Percentiles rank a stretch among this genome's conserved stretches.
These are phyloP conservation scores for Drosophila fulvimacula DNA, from an alignment of 2,888 invertebrate genomes.

Conservation along the genomic window DNA sequence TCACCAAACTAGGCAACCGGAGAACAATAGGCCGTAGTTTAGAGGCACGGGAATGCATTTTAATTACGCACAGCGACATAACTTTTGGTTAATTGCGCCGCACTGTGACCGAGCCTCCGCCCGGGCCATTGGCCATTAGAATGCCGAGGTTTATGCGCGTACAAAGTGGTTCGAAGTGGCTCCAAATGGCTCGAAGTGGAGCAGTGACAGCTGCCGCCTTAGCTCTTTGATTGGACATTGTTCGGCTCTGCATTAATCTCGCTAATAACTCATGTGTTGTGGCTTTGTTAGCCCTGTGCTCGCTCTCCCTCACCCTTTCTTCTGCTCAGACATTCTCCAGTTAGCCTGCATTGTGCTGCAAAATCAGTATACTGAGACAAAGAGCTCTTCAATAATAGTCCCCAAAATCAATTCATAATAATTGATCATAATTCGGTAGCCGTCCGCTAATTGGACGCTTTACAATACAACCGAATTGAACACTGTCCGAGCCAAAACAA, in stretches of 20 bases:
- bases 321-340: slow-evolving; percentile 12
- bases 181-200: slow-evolving; percentile 43
- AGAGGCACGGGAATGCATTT: slow-evolving; percentile 58
- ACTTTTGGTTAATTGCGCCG: slow-evolving; percentile 62
- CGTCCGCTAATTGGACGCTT: slow-evolving; percentile 76
- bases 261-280: slow-evolving; percentile 49
- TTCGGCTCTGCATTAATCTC: slow-evolving; percentile 25
- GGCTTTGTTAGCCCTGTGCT: neutral
- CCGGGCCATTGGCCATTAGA: slow-evolving; percentile 24
- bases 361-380: slow-evolving; percentile 26
- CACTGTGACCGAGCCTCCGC: slow-evolving; percentile 14
- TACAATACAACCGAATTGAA: slow-evolving; percentile 68
- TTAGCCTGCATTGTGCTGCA: slow-evolving; percentile 45
- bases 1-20: slow-evolving; percentile 20
- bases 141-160: slow-evolving; percentile 46
- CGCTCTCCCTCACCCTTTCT: neutral
- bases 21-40: slow-evolving; percentile 76
- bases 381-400: slow-evolving; percentile 4
- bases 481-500: slow-evolving; percentile 21
- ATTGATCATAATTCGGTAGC: slow-evolving; percentile 79
- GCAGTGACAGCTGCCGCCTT: slow-evolving; percentile 28
- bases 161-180: slow-evolving; percentile 46
- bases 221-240: slow-evolving; percentile 54
- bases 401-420: slow-evolving; percentile 55
- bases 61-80: slow-evolving; percentile 75